A percentile compares a stretch with the other conserved stretches of the same genome.
Evolutionary conservation across 2,113 vertebrate species (phyloP).

Genomic region (Suncus etruscus): DNA sequence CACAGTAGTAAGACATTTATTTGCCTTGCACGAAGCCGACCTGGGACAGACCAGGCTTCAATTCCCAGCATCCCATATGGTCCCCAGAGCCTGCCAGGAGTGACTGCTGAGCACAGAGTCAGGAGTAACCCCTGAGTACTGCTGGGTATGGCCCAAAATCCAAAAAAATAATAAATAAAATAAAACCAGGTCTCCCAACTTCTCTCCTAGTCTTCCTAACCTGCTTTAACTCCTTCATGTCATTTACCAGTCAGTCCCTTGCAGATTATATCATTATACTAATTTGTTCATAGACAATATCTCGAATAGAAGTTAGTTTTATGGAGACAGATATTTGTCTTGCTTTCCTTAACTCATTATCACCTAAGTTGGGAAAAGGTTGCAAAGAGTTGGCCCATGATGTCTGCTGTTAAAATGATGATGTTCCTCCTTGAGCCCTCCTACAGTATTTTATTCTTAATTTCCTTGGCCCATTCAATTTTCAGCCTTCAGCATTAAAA

Average conservation of each 20-base stretch:
- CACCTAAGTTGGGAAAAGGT: fast-evolving
- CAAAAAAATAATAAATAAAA: too few species aligned
- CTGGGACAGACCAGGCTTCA: too few species aligned
- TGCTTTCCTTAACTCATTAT: background rate
- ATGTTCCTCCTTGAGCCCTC: background rate
- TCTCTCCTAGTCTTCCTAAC: background rate
- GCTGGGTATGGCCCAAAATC: too few species aligned
- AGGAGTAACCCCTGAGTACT: too few species aligned
- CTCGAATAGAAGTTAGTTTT: background rate
- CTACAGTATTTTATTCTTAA: background rate
- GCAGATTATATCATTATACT: background rate
- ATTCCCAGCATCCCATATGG: too few species aligned
- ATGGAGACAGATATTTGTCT: background rate
- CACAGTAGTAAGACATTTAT: too few species aligned
- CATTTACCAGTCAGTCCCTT: background rate
- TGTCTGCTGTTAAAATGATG: background rate
- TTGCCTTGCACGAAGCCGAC: too few species aligned
- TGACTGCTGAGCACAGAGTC: too few species aligned
- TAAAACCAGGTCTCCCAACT: too few species aligned
- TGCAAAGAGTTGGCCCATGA: background rate
- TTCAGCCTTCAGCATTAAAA: background rate
- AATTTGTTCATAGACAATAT: background rate
- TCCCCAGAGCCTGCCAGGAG: too few species aligned
- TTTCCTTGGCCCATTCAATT: background rate
- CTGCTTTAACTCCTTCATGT: conserved; percentile 31